phyloP scores from a whole-genome alignment of 2,888 invertebrate species.

The Andrena bucephala region DNA sequence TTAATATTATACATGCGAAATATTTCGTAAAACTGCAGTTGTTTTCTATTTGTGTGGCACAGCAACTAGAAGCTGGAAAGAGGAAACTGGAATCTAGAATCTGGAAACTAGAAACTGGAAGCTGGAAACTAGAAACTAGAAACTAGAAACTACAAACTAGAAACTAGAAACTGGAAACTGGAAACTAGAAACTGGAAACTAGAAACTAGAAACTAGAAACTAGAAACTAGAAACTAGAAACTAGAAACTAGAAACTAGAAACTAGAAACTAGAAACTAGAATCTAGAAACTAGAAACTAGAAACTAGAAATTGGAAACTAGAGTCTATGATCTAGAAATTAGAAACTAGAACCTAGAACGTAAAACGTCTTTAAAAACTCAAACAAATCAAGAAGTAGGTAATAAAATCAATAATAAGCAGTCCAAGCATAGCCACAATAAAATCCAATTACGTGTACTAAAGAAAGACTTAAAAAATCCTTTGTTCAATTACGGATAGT shows the following conservation, averaged over 20 bases:
- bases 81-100: constrained; percentile 2
- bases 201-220: too few species aligned
- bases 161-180: background rate
- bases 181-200: too few species aligned
- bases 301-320: background rate
- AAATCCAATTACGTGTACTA: too few species aligned
- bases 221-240: background rate
- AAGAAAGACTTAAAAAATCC: background rate
- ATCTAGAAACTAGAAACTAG: too few species aligned
- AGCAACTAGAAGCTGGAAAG: background rate
- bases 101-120: background rate
- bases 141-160: background rate
- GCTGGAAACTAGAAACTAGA: background rate
- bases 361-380: too few species aligned
- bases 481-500: background rate
- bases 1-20: background rate
- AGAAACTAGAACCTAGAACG: too few species aligned
- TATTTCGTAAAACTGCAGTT: background rate
- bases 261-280: too few species aligned
- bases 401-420: too few species aligned
- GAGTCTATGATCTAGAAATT: too few species aligned
- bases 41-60: background rate
- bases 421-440: too few species aligned
- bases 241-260: too few species aligned
- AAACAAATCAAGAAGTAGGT: too few species aligned